phyloP scores from a whole-genome alignment of 2,888 invertebrate genomes.

The Microdon myrmicae region DNA sequence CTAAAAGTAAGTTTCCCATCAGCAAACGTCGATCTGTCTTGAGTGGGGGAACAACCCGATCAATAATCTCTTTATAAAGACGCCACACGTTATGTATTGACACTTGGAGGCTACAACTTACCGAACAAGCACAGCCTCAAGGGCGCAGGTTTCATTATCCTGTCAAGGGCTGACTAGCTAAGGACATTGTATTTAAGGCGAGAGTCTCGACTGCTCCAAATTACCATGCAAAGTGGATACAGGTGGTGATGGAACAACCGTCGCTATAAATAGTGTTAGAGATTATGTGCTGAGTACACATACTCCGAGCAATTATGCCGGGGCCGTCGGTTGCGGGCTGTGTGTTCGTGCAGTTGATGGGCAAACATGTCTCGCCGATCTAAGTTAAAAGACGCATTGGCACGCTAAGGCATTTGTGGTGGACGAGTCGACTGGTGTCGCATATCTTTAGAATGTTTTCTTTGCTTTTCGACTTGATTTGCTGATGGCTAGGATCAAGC shows the following conservation, averaged over 20 bases:
- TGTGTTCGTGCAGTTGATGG: constrained; percentile 31
- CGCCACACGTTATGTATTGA: constrained; percentile 30
- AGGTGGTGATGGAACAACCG: too few relatives aligned
- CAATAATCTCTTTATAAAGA: constrained; percentile 35
- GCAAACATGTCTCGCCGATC: constrained; percentile 25
- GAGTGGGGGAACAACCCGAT: constrained; percentile 4
- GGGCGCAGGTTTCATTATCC: constrained; percentile 45
- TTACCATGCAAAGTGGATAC: constrained; percentile 34
- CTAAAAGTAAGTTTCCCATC: too few relatives aligned
- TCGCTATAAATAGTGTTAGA: constrained; percentile 43
- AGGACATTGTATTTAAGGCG: constrained; percentile 35
- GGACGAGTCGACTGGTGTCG: not conserved
- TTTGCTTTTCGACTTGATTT: too few relatives aligned
- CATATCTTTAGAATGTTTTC: too few relatives aligned
- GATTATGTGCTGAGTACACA: constrained; percentile 25
- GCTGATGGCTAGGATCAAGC: constrained; percentile 11
- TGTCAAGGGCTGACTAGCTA: constrained; percentile 37
- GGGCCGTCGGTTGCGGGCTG: constrained; percentile 18
- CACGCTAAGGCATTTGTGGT: constrained; percentile 3
- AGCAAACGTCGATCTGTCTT: not conserved
- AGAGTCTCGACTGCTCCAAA: too few relatives aligned
- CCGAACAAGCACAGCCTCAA: constrained; percentile 20
- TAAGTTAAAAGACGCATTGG: constrained; percentile 12
- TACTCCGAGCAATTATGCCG: constrained; percentile 37
- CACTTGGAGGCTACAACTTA: constrained; percentile 23